Conservation (phyloP, 2,888 invertebrate species). For the Parnassius smintheus region DNA sequence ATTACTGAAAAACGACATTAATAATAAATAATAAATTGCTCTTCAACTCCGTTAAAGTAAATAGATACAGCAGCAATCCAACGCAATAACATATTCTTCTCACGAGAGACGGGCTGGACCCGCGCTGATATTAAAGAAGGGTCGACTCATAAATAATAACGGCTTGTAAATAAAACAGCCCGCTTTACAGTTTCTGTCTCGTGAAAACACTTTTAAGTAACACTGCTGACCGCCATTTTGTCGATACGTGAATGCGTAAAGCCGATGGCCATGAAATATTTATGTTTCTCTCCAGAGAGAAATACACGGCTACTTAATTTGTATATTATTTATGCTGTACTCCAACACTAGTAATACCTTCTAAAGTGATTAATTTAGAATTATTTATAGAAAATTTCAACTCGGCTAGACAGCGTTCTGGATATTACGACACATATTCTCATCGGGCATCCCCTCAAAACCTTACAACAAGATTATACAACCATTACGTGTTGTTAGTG, state of each 20-base stretch:
- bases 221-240: not conserved
- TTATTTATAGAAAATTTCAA: too few species aligned
- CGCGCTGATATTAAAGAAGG: not conserved
- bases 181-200: conserved; percentile 5
- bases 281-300: not conserved
- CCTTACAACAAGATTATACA: too few species aligned
- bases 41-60: not conserved
- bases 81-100: not conserved
- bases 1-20: too few species aligned
- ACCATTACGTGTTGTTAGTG: too few species aligned
- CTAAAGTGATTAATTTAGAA: too few species aligned
- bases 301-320: too few species aligned
- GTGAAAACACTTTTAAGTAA: conserved; percentile 5
- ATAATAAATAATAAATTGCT: not conserved
- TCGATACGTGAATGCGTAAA: not conserved
- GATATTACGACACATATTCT: too few species aligned
- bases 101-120: not conserved
- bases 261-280: not conserved
- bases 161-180: not conserved
- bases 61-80: not conserved
- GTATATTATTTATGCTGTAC: too few species aligned
- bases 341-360: too few species aligned
- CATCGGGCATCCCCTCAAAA: too few species aligned
- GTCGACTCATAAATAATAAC: conserved; percentile 13
- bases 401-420: too few species aligned